Evolutionary conservation across 2,113 vertebrate genomes (phyloP).

Genomic region (Silurus glanis): DNA sequence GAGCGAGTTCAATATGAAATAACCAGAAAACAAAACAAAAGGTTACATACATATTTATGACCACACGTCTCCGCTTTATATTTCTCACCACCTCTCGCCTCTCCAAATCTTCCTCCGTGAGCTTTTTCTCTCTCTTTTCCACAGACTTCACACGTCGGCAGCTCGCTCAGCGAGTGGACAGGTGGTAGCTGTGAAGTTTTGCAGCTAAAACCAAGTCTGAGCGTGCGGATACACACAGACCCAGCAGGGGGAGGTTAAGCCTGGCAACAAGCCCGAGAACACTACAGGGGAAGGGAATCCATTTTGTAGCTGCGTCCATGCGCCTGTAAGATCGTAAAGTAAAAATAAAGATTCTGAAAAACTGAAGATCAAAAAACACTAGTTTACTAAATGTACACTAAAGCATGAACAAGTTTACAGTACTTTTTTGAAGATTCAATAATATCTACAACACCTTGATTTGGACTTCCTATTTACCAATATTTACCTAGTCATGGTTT

Average conservation of each 20-base stretch:
- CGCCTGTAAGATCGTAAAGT: constrained; percentile 44
- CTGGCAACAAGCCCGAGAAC: constrained; percentile 61
- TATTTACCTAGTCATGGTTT: background rate
- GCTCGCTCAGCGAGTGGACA: constrained; percentile 66
- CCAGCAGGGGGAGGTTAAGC: constrained; percentile 53
- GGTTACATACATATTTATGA: background rate
- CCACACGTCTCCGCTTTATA: background rate
- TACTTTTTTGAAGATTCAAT: no score
- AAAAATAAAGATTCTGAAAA: constrained; percentile 15
- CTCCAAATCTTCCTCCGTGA: background rate
- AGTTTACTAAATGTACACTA: constrained; percentile 12
- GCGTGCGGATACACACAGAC: constrained; percentile 65
- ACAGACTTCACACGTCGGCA: constrained; percentile 39
- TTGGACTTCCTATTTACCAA: no score
- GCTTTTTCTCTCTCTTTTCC: constrained; percentile 20
- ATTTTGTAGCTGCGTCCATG: constrained; percentile 43
- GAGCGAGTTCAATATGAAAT: background rate
- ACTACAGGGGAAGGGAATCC: constrained; percentile 56
- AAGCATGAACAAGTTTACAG: background rate
- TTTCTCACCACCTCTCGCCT: constrained; percentile 1
- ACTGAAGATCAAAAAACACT: constrained; percentile 52
- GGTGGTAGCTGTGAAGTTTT: constrained; percentile 68
- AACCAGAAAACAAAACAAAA: constrained; percentile 1
- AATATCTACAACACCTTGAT: no score
- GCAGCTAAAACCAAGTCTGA: constrained; percentile 61